Evolutionary conservation across 2,888 invertebrate genomes (phyloP), one percentile per base, ranked within the genome.

Genomic region (Sipha maydis): DNA sequence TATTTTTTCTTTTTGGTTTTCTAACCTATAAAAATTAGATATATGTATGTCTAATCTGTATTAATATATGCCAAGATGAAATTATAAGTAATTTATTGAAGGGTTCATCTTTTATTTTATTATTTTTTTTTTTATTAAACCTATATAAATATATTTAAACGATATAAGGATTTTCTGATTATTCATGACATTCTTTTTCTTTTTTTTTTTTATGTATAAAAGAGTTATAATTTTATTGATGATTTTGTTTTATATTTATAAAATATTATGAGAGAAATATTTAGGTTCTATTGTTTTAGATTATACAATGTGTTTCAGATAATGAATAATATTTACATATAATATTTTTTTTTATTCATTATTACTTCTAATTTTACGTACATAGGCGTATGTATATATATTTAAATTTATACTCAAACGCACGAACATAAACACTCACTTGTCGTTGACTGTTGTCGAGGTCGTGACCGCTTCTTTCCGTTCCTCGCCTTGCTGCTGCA

Each of bases 391-490:
- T 21, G 61, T 38, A 61, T n/a, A 48, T 31, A 34, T 61, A 75
- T 34, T 34, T 38, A 21, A 7, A 75, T 3, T n/a, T n/a, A 54
- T 11, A 73, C 4, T 34, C 17, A 19, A 19, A 73, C n/a, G 61
- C 28, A 71, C 71, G 71, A 77, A 48, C n/a, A 61, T 75, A 48
- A 83, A 76, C 84, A 61, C 56, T 34, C 77, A 25, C 41, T 85
- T 31, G 77, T 85, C 85, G 85, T 77, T 67, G 84, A 76, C 76
- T 41, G 11, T 85, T 85, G 85, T 85, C 85, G 85, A 85, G 85
- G 85, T 85, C 85, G 85, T 85, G 67, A 85, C 77, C 85, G 77
- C 67, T n/a, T 77, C 67, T 31, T 41, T 77, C 77, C 34, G 21
- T 38, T 82, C 56, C 41, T 73, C 17, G 69, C 21, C 31, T 34